Base-by-base conservation (phyloP, 1,140 invertebrate species). In the Phthorimaea operculella region DNA sequence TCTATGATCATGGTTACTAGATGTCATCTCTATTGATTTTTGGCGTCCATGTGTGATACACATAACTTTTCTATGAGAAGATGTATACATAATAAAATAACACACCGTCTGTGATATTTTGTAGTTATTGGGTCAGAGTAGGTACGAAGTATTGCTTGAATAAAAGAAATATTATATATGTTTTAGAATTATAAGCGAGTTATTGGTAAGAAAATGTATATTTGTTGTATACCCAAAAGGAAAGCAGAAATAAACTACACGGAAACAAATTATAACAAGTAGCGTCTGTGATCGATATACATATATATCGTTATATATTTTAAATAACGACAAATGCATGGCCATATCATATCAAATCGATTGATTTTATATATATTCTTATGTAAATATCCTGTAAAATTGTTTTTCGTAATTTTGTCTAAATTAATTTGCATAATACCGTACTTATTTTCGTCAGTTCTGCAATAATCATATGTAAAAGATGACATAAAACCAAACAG, bases 61-160 rank as follows among this genome's bases (percentile, higher is more conserved):
- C 79, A 80, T 76, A 79, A 82, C 72, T 83, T 80, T 82, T 82
- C 76, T 83, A 83, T 77, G 76, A 83, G 77, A 84, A 79, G 69
- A 85, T 82, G 79, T 85, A 85, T 85, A 83, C 82, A 85, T 83
- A 83, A 83, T 83, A 81, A 84, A 28, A 28, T 28, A 28, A 85
- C 72, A 85, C 74, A 81, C 79, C 74, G 79, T 83, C 82, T 85
- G 82, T 85, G 82, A 85, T 85, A 85, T 85, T 83, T 85, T 83
- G 79, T 85, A 83, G 77, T 83, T 81, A 83, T 83, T 83, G 82
- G 21, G 73, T 71, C 79, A 79, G 69, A 79, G 76, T 81, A 79
- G 80, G 67, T 78, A 77, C 79, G 79, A 79, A 76, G 82, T 84
- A 81, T 82, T 84, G 78, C 74, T 83, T 85, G 77, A 74, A 73